A percentile compares a stretch with the other conserved stretches of the same genome.
Conservation (phyloP, 2,797 vertebrate genomes). For the Siniperca obscura region DNA sequence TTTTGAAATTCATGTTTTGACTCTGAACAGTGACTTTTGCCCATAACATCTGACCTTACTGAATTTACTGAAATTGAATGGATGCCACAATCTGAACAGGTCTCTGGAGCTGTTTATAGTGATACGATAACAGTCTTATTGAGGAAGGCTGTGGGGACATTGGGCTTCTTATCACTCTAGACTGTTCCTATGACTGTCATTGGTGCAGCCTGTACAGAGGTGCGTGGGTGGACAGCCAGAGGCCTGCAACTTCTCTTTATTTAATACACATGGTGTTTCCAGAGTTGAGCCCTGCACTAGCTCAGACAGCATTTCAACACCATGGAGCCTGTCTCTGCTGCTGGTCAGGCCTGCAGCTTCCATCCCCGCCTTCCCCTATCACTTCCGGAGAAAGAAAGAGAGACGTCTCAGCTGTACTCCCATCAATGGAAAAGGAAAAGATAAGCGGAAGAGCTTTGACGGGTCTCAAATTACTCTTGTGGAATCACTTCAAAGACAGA, state of each 20-base stretch:
- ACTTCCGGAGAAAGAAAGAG: slow-evolving; percentile 68
- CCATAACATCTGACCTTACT: slow-evolving; percentile 33
- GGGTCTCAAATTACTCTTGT: slow-evolving; percentile 31
- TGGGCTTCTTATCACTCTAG: slow-evolving; percentile 47
- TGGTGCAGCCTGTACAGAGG: slow-evolving; percentile 26
- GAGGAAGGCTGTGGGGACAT: slow-evolving; percentile 48
- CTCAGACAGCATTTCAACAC: slow-evolving; percentile 81
- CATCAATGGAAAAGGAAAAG: slow-evolving; percentile 72
- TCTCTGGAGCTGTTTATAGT: slow-evolving; percentile 47
- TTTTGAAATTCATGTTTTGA: slow-evolving; percentile 49
- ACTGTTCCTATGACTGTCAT: slow-evolving; percentile 53
- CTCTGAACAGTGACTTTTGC: slow-evolving; percentile 21
- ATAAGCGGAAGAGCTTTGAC: slow-evolving; percentile 60
- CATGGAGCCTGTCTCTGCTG: slow-evolving; percentile 50
- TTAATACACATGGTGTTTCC: slow-evolving; percentile 65
- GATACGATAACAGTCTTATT: slow-evolving; percentile 33
- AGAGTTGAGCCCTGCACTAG: slow-evolving; percentile 65
- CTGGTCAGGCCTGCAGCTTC: slow-evolving; percentile 44
- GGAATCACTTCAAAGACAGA: slow-evolving; percentile 68
- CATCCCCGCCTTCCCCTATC: slow-evolving; percentile 68
- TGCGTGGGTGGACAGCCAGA: slow-evolving; percentile 70
- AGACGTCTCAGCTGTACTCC: slow-evolving; percentile 69
- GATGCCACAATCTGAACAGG: slow-evolving; percentile 34
- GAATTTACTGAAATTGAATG: slow-evolving; percentile 18
- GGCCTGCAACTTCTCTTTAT: slow-evolving; percentile 65